These are phyloP conservation scores for Turritopsis dohrnii DNA, from an alignment of 30 jellyfish, hydroid and myxozoan species.

Conservation along the genomic window DNA sequence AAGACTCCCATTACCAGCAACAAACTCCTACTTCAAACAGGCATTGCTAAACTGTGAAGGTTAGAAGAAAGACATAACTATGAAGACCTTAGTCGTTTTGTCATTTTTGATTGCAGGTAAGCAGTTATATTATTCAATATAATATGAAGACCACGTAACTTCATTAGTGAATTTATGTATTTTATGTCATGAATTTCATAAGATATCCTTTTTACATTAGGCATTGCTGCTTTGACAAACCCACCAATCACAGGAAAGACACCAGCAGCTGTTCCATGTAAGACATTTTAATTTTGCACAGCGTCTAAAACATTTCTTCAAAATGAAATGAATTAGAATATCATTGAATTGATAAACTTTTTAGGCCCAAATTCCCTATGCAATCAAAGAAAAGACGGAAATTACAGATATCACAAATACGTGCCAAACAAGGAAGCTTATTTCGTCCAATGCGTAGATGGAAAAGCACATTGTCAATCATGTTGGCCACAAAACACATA, in stretches of 20 bases:
- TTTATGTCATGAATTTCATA: not conserved
- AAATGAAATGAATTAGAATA: not conserved
- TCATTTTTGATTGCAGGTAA: not conserved
- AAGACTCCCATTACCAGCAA: not conserved
- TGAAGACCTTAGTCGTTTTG: not conserved
- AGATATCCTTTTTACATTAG: not conserved
- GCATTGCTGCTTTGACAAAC: not conserved
- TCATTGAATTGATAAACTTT: not conserved
- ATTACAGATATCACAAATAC: constrained; percentile 4
- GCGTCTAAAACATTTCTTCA: not conserved
- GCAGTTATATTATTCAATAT: not conserved
- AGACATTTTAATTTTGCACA: not conserved
- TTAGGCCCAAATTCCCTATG: constrained; percentile 23
- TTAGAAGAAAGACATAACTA: not conserved
- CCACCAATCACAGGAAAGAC: constrained; percentile 2
- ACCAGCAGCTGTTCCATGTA: constrained; percentile 13
- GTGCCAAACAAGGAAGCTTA: not conserved
- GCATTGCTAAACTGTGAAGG: not conserved
- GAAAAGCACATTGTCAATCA: constrained; percentile 24
- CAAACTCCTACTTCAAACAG: not conserved
- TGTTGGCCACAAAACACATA: constrained; percentile 29
- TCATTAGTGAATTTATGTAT: too few relatives aligned
- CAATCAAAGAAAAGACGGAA: constrained; percentile 14
- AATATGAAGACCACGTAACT: too few relatives aligned
- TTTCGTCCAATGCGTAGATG: constrained; percentile 25